These are phyloP conservation scores for Vireo griseus DNA, from an alignment of 2,797 vertebrate species.

Conservation along the genomic window DNA sequence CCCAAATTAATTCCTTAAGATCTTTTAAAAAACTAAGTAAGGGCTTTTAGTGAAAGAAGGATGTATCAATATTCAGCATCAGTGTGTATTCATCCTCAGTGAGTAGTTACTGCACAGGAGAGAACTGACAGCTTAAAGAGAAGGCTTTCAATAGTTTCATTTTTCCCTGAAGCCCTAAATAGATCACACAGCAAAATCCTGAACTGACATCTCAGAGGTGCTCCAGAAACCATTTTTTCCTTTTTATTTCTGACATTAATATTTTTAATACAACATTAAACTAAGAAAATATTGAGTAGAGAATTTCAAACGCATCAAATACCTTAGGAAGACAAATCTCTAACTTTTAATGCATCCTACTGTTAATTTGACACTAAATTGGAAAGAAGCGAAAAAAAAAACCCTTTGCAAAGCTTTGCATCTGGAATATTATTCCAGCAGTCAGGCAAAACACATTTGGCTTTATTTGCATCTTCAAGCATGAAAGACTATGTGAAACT, in stretches of 20 bases:
- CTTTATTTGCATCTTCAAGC: conserved; percentile 8
- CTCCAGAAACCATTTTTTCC: neutral
- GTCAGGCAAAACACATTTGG: neutral
- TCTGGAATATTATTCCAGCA: neutral
- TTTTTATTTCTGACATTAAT: conserved; percentile 19
- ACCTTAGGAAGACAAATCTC: neutral
- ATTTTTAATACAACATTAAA: conserved; percentile 42
- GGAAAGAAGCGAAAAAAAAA: neutral
- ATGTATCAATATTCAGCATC: conserved; percentile 34
- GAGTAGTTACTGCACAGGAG: conserved; percentile 4
- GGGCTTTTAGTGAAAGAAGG: neutral
- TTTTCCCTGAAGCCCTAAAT: conserved; percentile 15
- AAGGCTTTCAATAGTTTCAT: conserved; percentile 23
- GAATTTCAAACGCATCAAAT: neutral
- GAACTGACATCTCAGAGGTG: conserved; percentile 27
- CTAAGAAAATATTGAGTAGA: neutral
- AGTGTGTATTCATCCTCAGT: conserved; percentile 3
- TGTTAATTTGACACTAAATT: neutral
- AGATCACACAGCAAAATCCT: conserved; percentile 54
- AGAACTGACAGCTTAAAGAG: conserved; percentile 25
- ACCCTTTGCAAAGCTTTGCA: neutral
- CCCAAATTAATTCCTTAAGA: neutral
- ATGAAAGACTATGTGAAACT: neutral
- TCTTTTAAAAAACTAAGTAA: neutral
- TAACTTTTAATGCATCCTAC: neutral